Evolutionary conservation across 2,113 vertebrate genomes (phyloP).

Genomic region (Nanger granti): DNA sequence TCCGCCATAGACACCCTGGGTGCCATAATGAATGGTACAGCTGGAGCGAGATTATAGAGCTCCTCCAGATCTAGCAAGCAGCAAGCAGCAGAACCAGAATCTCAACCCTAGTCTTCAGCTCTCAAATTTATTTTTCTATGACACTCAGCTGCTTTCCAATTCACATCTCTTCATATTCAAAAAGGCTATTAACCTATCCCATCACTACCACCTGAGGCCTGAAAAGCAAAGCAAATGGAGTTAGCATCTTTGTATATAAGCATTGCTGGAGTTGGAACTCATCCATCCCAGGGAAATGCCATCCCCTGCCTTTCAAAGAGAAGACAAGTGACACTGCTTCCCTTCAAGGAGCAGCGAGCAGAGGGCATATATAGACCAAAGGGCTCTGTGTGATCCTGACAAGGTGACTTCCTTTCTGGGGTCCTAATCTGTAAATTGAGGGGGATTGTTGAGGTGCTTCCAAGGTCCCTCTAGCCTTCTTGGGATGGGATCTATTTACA

Average conservation of each 20-base stretch:
- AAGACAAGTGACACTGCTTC: background rate
- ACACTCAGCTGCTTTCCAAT: slow-evolving; percentile 21
- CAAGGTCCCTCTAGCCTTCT: background rate
- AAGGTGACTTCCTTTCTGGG: background rate
- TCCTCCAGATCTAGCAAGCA: background rate
- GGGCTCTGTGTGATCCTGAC: background rate
- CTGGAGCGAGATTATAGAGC: background rate
- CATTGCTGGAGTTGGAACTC: background rate
- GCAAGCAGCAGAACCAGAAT: background rate
- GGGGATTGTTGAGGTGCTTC: background rate
- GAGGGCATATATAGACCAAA: background rate
- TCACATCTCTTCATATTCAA: slow-evolving; percentile 24
- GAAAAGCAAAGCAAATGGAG: background rate
- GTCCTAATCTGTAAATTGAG: background rate
- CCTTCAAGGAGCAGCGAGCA: background rate
- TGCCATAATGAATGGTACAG: fast-evolving
- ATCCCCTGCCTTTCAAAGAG: background rate
- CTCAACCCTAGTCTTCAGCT: background rate
- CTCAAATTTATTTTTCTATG: slow-evolving; percentile 36
- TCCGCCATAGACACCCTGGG: background rate
- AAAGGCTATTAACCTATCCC: slow-evolving; percentile 34
- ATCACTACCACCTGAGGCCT: slow-evolving; percentile 16
- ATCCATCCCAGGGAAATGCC: background rate
- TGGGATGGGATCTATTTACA: background rate
- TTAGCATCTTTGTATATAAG: background rate